Evolutionary conservation across 2,888 invertebrate species (phyloP), one percentile per base, ranked within the genome.

Genomic region (Cantharis flavilabris): DNA sequence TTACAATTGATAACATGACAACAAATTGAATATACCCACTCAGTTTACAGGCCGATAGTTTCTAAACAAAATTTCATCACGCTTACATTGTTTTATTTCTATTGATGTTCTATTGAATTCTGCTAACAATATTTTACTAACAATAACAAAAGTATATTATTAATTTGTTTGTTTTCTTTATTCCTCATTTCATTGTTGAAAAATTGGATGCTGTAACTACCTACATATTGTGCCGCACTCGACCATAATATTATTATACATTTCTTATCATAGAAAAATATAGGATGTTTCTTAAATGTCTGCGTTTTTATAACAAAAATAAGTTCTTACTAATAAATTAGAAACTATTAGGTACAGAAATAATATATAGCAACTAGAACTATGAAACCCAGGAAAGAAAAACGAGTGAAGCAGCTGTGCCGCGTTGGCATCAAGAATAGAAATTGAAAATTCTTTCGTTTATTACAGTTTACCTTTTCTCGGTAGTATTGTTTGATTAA

Each of bases 51-150:
- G 49, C 49, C 2, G 49, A n/a, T 49, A 49, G 49, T 49, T 49
- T 49, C 49, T 49, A 49, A 49, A 49, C 49, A 49, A 33, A 33
- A 33, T 49, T 49, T 49, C 49, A 49, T 13, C 65, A 16, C 13
- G 23, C n/a, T 67, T 67, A 67, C 23, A 67, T 67, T 67, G 65
- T 67, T 67, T 67, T n/a, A n/a, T 67, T 67, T 67, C 20, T n/a
- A 67, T 67, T 49, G 49, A 49, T 49, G n/a, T 49, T 49, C n/a
- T 49, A 49, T 49, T n/a, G 49, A 49, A 49, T 49, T 49, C n/a
- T 4, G n/a, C n/a, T n/a, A 49, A 49, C 33, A 13, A 33, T 33
- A 13, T 33, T 33, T 13, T 3, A 33, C 33, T 33, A 13, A 13
- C 49, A n/a, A 49, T 49, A n/a, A 49, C 49, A 49, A 49, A 49